These are phyloP conservation scores for Syndactyla subalaris DNA, from an alignment of 2,797 vertebrate species.

Conservation along the genomic window DNA sequence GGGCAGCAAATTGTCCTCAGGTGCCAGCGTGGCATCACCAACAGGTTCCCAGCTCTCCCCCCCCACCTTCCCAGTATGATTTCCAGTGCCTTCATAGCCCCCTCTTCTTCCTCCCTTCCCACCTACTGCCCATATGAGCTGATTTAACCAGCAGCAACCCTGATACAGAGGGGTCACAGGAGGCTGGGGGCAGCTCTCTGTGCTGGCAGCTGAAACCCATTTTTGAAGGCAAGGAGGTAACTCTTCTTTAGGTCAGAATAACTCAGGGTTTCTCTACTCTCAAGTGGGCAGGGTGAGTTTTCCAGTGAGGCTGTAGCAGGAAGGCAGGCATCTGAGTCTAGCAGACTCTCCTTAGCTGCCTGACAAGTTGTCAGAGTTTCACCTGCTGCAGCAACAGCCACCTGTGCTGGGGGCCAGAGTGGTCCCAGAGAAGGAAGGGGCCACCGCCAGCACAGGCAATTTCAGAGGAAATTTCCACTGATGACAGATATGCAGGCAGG, in stretches of 20 bases:
- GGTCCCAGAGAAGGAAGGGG: accelerated
- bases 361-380: background rate
- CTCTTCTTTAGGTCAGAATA: background rate
- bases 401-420: accelerated
- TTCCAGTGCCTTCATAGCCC: background rate
- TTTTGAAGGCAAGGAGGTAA: background rate
- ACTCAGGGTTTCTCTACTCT: background rate
- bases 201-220: accelerated
- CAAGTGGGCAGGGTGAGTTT: background rate
- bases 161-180: accelerated
- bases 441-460: background rate
- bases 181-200: background rate
- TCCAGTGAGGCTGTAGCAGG: background rate
- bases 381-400: background rate
- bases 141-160: background rate
- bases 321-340: background rate
- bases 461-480: background rate
- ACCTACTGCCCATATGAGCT: background rate
- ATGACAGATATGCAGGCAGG: background rate
- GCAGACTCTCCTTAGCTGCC: background rate
- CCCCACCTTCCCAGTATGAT: background rate
- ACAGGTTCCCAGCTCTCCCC: background rate
- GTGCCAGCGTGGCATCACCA: background rate
- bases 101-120: background rate
- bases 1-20: background rate